phyloP scores from a whole-genome alignment of 2,888 invertebrate genomes.

The Nemoura dubitans region DNA sequence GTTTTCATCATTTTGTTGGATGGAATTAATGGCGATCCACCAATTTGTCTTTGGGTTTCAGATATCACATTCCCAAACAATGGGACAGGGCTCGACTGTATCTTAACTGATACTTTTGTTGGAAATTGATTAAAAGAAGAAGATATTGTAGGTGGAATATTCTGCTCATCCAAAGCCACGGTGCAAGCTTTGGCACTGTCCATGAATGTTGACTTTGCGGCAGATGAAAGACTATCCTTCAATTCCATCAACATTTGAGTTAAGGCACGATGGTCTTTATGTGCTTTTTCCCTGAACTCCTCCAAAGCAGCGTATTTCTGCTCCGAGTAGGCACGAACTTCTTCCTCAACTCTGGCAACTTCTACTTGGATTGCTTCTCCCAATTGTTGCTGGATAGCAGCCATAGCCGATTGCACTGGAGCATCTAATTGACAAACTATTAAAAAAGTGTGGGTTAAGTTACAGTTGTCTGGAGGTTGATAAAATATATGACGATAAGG shows the following conservation, averaged over 20 bases:
- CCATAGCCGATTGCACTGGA: conserved; percentile 66
- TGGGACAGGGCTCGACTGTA: not conserved
- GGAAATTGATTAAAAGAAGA: conserved; percentile 24
- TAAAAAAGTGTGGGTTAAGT: conserved; percentile 40
- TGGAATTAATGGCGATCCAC: not conserved
- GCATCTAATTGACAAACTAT: conserved; percentile 62
- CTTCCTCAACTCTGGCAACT: conserved; percentile 75
- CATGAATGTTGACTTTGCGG: conserved; percentile 8
- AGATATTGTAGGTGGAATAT: not conserved
- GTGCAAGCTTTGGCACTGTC: not conserved
- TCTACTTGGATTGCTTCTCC: conserved; percentile 75
- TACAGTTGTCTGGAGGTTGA: not conserved
- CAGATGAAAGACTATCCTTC: conserved; percentile 53
- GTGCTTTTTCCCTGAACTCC: conserved; percentile 75
- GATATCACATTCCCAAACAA: conserved; percentile 21
- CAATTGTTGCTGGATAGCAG: conserved; percentile 72
- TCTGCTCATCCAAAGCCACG: not conserved
- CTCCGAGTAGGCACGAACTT: conserved; percentile 77
- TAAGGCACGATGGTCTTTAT: conserved; percentile 75
- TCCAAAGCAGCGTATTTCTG: conserved; percentile 80
- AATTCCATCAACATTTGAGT: conserved; percentile 52
- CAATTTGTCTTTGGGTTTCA: conserved; percentile 13
- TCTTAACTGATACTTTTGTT: not conserved
- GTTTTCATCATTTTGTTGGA: conserved; percentile 25
- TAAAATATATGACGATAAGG: not conserved